These are phyloP conservation scores for Ennomos fuscantarius DNA, from an alignment of 2,888 invertebrate species.

Conservation along the genomic window DNA sequence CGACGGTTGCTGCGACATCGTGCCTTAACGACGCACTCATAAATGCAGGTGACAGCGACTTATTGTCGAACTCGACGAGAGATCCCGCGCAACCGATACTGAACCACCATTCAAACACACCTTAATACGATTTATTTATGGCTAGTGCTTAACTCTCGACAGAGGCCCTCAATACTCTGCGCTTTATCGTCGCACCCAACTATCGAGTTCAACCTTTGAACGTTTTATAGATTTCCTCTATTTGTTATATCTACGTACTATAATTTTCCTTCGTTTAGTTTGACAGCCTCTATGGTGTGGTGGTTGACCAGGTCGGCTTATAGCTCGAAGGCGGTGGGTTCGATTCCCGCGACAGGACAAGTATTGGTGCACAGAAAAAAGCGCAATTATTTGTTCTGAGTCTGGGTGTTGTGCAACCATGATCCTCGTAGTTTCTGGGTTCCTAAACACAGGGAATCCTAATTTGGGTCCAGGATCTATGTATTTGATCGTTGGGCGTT, in stretches of 20 bases:
- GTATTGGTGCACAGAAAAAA: too few relatives aligned
- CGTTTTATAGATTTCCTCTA: conserved; percentile 69
- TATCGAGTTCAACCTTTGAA: conserved; percentile 35
- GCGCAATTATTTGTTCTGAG: too few relatives aligned
- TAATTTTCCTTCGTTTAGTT: conserved; percentile 61
- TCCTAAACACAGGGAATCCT: too few relatives aligned
- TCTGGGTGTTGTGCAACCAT: too few relatives aligned
- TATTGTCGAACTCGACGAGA: conserved; percentile 68
- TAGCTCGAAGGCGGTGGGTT: too few relatives aligned
- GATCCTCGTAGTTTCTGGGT: too few relatives aligned
- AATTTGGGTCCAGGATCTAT: too few relatives aligned
- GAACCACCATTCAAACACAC: conserved; percentile 68
- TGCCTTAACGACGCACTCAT: conserved; percentile 68
- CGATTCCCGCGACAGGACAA: too few relatives aligned
- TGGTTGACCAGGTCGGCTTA: too few relatives aligned
- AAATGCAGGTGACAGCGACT: conserved; percentile 68
- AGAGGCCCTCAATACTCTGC: conserved; percentile 56
- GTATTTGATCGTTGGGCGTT: too few relatives aligned
- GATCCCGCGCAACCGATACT: conserved; percentile 70
- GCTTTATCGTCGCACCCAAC: conserved; percentile 60
- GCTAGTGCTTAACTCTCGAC: conserved; percentile 64
- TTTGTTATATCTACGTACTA: conserved; percentile 58
- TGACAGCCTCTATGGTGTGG: too few relatives aligned
- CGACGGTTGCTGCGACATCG: conserved; percentile 46
- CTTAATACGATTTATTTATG: conserved; percentile 80